phyloP scores from a whole-genome alignment of 2,888 invertebrate species.

The Protophormia terraenovae region DNA sequence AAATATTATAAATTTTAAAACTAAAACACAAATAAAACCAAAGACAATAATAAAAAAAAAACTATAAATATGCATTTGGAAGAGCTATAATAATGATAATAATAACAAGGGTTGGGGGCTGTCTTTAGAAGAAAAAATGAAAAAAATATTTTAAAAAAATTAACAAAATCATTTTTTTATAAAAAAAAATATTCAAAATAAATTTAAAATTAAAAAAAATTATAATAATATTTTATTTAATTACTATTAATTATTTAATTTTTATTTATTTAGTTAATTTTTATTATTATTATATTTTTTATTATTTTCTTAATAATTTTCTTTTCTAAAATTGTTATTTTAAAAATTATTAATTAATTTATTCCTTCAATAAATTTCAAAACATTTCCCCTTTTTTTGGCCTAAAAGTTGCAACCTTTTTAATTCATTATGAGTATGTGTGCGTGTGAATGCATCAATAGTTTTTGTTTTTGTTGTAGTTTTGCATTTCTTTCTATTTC shows the following conservation, averaged over 20 bases:
- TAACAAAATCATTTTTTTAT: background rate
- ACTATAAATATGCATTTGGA: constrained; percentile 17
- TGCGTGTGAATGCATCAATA: constrained; percentile 20
- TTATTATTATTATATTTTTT: background rate
- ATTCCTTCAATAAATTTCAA: no score
- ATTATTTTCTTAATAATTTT: background rate
- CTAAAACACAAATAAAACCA: constrained; percentile 10
- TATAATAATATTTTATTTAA: no score
- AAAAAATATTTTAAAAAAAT: background rate
- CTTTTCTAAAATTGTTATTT: no score
- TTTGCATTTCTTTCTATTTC: constrained; percentile 66
- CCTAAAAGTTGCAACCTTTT: constrained; percentile 45
- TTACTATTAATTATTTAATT: no score
- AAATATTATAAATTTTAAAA: constrained; percentile 55
- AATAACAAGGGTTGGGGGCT: constrained; percentile 47
- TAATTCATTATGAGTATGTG: background rate
- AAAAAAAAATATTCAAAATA: background rate
- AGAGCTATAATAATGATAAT: background rate
- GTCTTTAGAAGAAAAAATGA: constrained; percentile 30
- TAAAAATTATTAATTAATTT: no score
- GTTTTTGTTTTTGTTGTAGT: constrained; percentile 49
- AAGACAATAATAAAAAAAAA: background rate
- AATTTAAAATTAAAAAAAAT: background rate
- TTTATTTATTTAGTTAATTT: no score
- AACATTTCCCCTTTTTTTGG: constrained; percentile 24